Base-by-base conservation (phyloP, 2,113 vertebrate species). In the Forbesichthys papilliferus region DNA sequence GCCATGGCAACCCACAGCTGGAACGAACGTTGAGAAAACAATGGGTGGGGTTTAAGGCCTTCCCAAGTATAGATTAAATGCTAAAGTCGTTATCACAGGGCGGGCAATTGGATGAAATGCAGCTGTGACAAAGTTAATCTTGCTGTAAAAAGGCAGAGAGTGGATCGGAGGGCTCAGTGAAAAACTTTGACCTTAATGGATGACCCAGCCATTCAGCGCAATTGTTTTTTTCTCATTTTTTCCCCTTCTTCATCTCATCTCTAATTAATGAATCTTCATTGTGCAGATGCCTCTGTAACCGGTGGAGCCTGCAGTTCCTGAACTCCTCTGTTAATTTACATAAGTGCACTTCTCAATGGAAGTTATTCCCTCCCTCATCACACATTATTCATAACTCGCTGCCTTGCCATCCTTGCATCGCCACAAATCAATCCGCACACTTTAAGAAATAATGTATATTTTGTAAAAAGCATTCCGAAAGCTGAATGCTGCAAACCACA, bases 261-360 rank as follows among this genome's bases (percentile, higher is more conserved):
- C 85, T 86, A 89, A 88, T 91, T 89, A 91, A 87, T 80, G 79
- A 48, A 68, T 78, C 80, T 80, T 80, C 81, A 57, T 68, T 77
- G 80, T 75, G 77, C 54, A 52, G 64, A 54, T 78, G 54, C 54
- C 69, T 78, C 63, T 18, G 77, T 81, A 81, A 82, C 74, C 66
- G 80, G 87, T 87, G 79, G 73, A 82, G 82, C 78, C 72, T 36
- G 77, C 64, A 11, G 66, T 85, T 88, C 83, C 88, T 88, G 81
- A 88, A 89, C 84, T 82, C 67, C 66, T 0, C 55, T 79, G 74
- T 84, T 90, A 89, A 91, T 92, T 91, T 91, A 89, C 85, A 85
- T 84, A 78, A 89, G 78, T 78, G 87, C 79, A 59, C 72, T 68
- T 86, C 69, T 82, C 75, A 10, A 67, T 65, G 48, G 75, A 79